These are phyloP conservation scores for Ctena decussata DNA, from an alignment of 2,888 invertebrate genomes.

Conservation along the genomic window DNA sequence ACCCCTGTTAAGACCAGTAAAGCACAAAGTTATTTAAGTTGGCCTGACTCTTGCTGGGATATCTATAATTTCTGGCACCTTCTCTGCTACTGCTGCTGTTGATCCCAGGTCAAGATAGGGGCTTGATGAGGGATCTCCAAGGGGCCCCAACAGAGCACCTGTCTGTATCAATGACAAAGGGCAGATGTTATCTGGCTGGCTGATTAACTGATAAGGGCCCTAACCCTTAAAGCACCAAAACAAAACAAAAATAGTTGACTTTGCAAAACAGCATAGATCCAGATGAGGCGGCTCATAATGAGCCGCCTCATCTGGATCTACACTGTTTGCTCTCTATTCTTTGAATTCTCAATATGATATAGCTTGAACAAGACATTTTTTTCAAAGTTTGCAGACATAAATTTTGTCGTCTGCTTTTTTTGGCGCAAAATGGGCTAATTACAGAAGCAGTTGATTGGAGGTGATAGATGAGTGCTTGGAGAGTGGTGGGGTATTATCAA, in stretches of 20 bases:
- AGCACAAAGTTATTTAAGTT: background rate
- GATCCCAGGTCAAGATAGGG: background rate
- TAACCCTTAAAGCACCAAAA: no score
- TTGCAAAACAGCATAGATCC: no score
- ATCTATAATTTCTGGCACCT: background rate
- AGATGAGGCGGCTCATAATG: no score
- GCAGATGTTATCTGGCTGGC: background rate
- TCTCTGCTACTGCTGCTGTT: conserved; percentile 2
- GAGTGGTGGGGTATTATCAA: background rate
- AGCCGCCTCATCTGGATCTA: no score
- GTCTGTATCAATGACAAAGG: background rate
- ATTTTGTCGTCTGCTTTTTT: no score
- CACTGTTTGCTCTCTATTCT: no score
- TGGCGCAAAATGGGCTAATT: no score
- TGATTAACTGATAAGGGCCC: background rate
- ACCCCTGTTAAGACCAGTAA: no score
- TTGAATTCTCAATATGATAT: no score
- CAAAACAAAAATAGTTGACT: no score
- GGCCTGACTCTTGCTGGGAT: background rate
- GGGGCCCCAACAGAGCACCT: background rate
- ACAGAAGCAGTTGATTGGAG: background rate
- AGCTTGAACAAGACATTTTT: no score
- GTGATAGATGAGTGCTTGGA: background rate
- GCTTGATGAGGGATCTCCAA: background rate
- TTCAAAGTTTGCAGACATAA: no score